A percentile compares a stretch with the other conserved stretches of the same genome.
phyloP scores from a whole-genome alignment of 2,888 invertebrate species.

The Drosophila subsilvestris region DNA sequence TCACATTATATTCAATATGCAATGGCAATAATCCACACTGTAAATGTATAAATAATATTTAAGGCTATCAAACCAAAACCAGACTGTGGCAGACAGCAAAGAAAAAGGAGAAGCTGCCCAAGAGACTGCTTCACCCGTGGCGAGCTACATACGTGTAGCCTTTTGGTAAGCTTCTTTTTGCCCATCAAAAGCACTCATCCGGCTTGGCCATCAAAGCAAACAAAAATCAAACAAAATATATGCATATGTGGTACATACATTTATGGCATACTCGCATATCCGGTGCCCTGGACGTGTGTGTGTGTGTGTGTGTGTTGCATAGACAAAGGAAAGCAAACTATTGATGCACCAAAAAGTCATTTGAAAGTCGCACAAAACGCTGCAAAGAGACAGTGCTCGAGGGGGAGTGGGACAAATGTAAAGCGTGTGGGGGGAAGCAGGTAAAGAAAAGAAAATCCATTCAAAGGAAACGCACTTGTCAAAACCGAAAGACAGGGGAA shows the following conservation, averaged over 20 bases:
- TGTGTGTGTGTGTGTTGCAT: background rate
- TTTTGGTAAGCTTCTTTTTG: no score
- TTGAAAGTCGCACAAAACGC: slow-evolving; percentile 65
- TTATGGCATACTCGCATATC: background rate
- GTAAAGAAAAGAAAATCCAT: slow-evolving; percentile 23
- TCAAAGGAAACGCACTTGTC: slow-evolving; percentile 32
- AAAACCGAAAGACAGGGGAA: background rate
- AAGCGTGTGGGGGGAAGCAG: background rate
- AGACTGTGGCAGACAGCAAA: no score
- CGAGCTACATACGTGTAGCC: no score
- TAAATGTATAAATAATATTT: background rate
- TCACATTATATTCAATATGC: no score
- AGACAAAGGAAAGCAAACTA: slow-evolving; percentile 41
- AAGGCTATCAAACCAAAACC: background rate
- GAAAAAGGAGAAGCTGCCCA: no score
- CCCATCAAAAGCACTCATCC: no score
- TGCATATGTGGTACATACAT: no score
- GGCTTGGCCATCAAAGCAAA: no score
- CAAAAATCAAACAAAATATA: background rate
- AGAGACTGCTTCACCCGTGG: no score
- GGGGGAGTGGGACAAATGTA: slow-evolving; percentile 6
- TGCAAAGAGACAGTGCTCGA: background rate
- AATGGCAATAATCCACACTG: no score
- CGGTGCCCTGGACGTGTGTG: background rate
- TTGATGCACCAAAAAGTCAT: slow-evolving; percentile 68